Evolutionary conservation across 1,140 invertebrate species (phyloP).

Genomic region (Acromyrmex heyeri): DNA sequence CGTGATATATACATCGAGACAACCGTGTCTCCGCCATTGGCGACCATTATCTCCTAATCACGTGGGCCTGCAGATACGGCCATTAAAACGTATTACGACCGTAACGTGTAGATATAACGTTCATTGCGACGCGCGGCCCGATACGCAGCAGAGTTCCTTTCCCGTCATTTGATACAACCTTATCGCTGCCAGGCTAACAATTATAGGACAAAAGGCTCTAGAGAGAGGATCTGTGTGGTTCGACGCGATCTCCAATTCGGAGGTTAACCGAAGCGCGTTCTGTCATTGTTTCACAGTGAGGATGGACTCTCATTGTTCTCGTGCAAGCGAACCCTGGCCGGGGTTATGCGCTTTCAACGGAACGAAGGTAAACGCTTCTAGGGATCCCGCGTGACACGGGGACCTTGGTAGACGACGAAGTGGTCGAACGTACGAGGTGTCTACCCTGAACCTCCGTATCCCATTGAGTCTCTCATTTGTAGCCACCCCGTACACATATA

Average conservation of each 20-base stretch:
- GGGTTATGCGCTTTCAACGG: constrained; percentile 30
- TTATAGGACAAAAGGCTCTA: constrained; percentile 69
- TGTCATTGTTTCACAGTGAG: constrained; percentile 60
- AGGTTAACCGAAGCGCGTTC: constrained; percentile 64
- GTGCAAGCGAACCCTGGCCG: constrained; percentile 10
- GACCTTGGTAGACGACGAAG: constrained; percentile 43
- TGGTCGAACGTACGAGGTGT: constrained; percentile 19
- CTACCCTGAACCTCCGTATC: constrained; percentile 8
- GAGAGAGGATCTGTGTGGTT: constrained; percentile 24
- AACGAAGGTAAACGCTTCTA: background rate
- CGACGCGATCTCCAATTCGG: constrained; percentile 43
- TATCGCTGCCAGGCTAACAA: constrained; percentile 65
- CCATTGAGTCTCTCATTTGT: constrained; percentile 46
- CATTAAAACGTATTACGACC: constrained; percentile 49
- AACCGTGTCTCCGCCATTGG: background rate
- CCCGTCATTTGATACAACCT: constrained; percentile 61
- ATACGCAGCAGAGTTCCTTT: constrained; percentile 14
- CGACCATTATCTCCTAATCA: constrained; percentile 45
- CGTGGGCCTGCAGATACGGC: constrained; percentile 16
- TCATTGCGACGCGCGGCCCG: background rate
- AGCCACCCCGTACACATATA: constrained; percentile 30
- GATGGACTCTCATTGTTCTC: constrained; percentile 65
- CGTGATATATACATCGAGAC: constrained; percentile 15
- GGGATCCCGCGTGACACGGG: constrained; percentile 19
- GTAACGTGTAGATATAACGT: background rate